These are phyloP conservation scores for Salvelinus sp. DNA, from an alignment of 2,113 vertebrate species.

Conservation along the genomic window DNA sequence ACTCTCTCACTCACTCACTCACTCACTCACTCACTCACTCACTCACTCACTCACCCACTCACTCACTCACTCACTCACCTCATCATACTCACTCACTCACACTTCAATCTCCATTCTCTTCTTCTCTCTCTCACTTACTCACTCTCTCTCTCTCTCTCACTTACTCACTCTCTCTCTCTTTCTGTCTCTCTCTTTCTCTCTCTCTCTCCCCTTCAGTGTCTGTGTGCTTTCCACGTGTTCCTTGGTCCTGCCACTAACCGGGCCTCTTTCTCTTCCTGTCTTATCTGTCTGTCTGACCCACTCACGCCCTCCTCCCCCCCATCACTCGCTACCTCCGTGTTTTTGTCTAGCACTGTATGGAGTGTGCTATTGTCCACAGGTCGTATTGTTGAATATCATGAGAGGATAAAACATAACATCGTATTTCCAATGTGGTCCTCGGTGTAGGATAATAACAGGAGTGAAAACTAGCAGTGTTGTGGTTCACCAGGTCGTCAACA, in stretches of 20 bases:
- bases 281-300: slow-evolving; percentile 41
- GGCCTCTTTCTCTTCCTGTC: slow-evolving; percentile 50
- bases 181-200: slow-evolving; percentile 38
- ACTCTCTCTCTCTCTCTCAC: slow-evolving; percentile 12
- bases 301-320: slow-evolving; percentile 12
- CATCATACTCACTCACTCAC: not conserved
- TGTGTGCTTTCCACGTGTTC: slow-evolving; percentile 59
- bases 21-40: slow-evolving; percentile 27
- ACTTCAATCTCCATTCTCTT: too few relatives aligned
- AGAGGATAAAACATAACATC: too few relatives aligned
- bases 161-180: slow-evolving; percentile 11
- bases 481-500: too few relatives aligned
- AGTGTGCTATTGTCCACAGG: slow-evolving; percentile 65
- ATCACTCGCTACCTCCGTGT: slow-evolving; percentile 39
- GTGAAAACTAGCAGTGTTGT: too few relatives aligned
- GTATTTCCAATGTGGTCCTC: too few relatives aligned
- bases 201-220: slow-evolving; percentile 54
- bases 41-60: not conserved
- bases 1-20: slow-evolving; percentile 6
- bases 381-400: slow-evolving; percentile 51
- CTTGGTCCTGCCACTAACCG: slow-evolving; percentile 59
- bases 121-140: slow-evolving; percentile 24
- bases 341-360: slow-evolving; percentile 58
- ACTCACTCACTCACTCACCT: slow-evolving; percentile 12
- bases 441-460: too few relatives aligned